These are phyloP conservation scores for Camelus dromedarius DNA, from an alignment of 2,113 vertebrate genomes.

Conservation along the genomic window DNA sequence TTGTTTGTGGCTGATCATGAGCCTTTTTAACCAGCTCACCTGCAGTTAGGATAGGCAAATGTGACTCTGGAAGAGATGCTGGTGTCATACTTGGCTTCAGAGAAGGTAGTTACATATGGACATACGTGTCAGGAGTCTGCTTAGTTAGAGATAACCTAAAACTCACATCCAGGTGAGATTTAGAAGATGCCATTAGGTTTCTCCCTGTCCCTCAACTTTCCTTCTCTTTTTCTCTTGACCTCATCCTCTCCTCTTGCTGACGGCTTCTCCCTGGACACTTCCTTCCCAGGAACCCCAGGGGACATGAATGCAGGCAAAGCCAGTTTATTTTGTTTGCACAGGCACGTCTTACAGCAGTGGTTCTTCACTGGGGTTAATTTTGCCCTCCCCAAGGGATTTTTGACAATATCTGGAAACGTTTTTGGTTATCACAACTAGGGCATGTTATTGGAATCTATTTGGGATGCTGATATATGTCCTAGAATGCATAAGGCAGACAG, in stretches of 20 bases:
- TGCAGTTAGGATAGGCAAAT: background rate
- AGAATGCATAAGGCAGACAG: background rate
- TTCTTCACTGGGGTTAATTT: constrained; percentile 13
- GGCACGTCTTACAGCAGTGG: background rate
- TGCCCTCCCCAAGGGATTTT: background rate
- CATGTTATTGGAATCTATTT: background rate
- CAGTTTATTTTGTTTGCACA: background rate
- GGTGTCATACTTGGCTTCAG: background rate
- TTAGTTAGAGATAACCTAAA: background rate
- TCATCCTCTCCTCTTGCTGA: background rate
- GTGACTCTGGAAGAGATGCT: background rate
- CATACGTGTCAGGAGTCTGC: background rate
- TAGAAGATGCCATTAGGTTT: background rate
- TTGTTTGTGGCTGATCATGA: background rate
- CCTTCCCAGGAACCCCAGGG: background rate
- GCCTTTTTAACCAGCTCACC: background rate
- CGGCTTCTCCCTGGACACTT: background rate
- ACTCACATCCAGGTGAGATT: constrained; percentile 32
- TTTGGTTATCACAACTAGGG: background rate
- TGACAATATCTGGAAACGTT: background rate
- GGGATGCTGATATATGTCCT: background rate
- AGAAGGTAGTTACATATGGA: background rate
- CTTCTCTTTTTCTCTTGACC: background rate
- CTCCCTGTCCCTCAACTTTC: background rate
- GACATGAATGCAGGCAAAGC: background rate